A percentile compares a stretch with the other conserved stretches of the same genome.
These are phyloP conservation scores for Pantherophis alleghaniensis DNA, from an alignment of 2,797 vertebrate genomes.

Conservation along the genomic window DNA sequence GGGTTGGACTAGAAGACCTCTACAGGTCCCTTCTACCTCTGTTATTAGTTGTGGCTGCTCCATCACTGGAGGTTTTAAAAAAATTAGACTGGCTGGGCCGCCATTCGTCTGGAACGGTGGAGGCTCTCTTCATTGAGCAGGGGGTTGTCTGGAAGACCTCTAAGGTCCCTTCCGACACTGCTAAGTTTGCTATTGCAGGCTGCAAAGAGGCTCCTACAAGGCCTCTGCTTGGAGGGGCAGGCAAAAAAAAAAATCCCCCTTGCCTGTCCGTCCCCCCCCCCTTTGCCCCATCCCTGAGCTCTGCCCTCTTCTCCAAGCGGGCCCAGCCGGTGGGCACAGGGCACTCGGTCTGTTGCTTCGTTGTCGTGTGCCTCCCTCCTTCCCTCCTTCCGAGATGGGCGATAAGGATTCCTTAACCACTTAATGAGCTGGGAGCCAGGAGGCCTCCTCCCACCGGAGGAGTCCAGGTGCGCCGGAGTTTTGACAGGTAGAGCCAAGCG, in stretches of 20 bases:
- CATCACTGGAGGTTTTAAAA: not conserved
- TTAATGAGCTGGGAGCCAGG: conserved; percentile 78
- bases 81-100: not conserved
- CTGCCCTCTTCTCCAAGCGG: not conserved
- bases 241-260: too few species aligned
- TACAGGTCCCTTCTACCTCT: too few species aligned
- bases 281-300: not conserved
- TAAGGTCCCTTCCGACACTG: not conserved
- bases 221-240: not conserved
- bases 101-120: not conserved
- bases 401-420: conserved; percentile 83
- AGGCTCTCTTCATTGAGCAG: not conserved
- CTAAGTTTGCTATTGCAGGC: not conserved
- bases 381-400: conserved; percentile 77
- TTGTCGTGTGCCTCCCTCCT: conserved; percentile 12
- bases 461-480: conserved; percentile 85
- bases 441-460: conserved; percentile 80
- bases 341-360: too few species aligned
- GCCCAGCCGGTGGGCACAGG: too few species aligned
- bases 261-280: not conserved
- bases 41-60: not conserved
- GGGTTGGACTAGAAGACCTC: too few species aligned
- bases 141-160: not conserved
- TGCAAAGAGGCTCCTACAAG: not conserved
- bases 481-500: conserved; percentile 91